Conservation (phyloP, 2,888 invertebrate genomes). For the Adela reaumurella region DNA sequence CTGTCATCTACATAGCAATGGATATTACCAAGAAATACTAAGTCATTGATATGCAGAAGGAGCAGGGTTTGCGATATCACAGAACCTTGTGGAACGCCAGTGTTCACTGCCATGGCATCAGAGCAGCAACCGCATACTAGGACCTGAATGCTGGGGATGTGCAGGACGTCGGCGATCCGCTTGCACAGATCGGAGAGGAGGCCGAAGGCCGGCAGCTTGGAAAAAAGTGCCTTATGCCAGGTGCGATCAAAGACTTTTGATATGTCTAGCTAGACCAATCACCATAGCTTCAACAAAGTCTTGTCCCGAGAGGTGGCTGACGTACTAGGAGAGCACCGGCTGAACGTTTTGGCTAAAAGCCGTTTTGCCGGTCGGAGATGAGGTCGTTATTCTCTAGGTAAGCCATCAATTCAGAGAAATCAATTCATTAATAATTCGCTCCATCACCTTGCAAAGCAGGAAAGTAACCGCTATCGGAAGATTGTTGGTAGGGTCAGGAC, state of each 20-base stretch:
- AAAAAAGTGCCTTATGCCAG: slow-evolving; percentile 3
- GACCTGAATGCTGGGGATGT: not conserved
- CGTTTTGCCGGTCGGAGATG: too few relatives aligned
- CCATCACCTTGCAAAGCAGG: too few relatives aligned
- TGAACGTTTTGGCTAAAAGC: too few relatives aligned
- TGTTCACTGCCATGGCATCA: not conserved
- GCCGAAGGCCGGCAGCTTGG: slow-evolving; percentile 5
- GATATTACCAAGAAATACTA: not conserved
- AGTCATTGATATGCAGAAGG: slow-evolving; percentile 1
- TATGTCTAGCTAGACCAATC: slow-evolving; percentile 2
- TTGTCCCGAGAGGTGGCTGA: too few relatives aligned
- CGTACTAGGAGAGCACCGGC: too few relatives aligned
- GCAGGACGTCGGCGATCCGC: not conserved
- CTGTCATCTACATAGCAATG: slow-evolving; percentile 1
- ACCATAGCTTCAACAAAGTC: not conserved
- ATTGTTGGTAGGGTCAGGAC: too few relatives aligned
- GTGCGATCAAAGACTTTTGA: slow-evolving; percentile 4
- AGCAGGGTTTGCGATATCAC: not conserved
- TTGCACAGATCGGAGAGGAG: slow-evolving; percentile 1
- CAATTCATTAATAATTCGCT: too few relatives aligned
- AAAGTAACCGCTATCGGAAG: too few relatives aligned
- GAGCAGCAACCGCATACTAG: not conserved
- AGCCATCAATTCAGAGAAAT: too few relatives aligned
- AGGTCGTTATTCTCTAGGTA: too few relatives aligned
- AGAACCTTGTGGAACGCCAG: slow-evolving; percentile 1